These are phyloP conservation scores for Lepidostoma basale DNA, from an alignment of 1,140 invertebrate genomes.

Conservation along the genomic window DNA sequence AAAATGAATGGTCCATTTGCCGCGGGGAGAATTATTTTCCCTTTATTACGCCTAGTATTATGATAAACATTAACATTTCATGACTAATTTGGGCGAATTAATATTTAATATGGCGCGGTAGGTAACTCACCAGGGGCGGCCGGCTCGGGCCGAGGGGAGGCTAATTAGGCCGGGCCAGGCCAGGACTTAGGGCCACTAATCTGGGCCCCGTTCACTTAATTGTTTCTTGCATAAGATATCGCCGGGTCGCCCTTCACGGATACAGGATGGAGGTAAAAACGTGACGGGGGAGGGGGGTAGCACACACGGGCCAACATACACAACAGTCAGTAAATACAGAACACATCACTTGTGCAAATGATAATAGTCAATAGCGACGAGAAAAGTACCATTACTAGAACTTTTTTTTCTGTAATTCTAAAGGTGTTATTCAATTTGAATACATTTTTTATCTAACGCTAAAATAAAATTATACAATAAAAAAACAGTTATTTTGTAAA, in stretches of 20 bases:
- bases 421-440: too few relatives aligned
- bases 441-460: too few relatives aligned
- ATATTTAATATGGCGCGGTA: conserved; percentile 2
- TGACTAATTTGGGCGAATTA: background rate
- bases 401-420: too few relatives aligned
- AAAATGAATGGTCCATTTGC: background rate
- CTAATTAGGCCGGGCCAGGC: conserved; percentile 38
- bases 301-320: too few relatives aligned
- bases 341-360: too few relatives aligned
- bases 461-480: too few relatives aligned
- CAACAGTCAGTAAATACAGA: too few relatives aligned
- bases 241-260: conserved; percentile 27
- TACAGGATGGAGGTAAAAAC: background rate
- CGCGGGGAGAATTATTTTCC: background rate
- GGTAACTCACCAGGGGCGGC: background rate
- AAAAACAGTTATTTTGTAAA: too few relatives aligned
- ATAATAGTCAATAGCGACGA: too few relatives aligned
- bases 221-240: conserved; percentile 45
- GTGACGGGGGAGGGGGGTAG: background rate
- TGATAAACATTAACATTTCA: background rate
- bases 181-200: conserved; percentile 35
- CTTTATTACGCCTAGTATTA: conserved; percentile 1
- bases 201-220: conserved; percentile 36
- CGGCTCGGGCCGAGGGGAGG: conserved; percentile 1
- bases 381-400: too few relatives aligned